Conservation (phyloP, 2,797 vertebrate species). For the Molossus molossus region DNA sequence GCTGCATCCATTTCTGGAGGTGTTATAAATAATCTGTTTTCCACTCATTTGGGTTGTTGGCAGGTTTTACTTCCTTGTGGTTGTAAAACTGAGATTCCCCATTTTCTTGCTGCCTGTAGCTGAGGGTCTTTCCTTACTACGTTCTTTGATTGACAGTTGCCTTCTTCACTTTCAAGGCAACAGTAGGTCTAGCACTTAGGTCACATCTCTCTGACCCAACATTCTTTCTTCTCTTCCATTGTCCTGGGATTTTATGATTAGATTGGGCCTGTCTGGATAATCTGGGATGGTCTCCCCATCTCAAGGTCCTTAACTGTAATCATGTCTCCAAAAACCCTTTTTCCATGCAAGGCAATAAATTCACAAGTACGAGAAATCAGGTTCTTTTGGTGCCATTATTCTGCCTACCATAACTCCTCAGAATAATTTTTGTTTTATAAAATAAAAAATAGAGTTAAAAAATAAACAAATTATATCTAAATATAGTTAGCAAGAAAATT, state of each 20-base stretch:
- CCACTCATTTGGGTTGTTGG: not conserved
- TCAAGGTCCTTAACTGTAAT: not conserved
- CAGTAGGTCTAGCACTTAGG: not conserved
- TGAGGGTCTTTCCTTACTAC: not conserved
- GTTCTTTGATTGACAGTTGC: not conserved
- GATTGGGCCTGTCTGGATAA: not conserved
- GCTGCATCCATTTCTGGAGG: not conserved
- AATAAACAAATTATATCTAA: not conserved
- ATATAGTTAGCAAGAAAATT: not conserved
- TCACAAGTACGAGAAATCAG: not conserved
- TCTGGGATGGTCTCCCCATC: not conserved
- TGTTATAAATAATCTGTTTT: not conserved
- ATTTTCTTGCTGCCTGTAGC: not conserved
- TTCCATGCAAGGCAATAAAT: not conserved
- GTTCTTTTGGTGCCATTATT: not conserved
- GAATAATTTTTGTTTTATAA: slow-evolving; percentile 40
- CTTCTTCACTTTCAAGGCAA: not conserved
- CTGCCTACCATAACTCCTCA: not conserved
- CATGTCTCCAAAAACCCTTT: slow-evolving; percentile 2
- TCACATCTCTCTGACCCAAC: not conserved
- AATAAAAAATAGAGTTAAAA: slow-evolving; percentile 46
- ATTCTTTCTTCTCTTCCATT: not conserved
- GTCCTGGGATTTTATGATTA: not conserved
- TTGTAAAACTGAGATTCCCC: not conserved
- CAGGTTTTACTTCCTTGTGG: not conserved